Base-by-base conservation (phyloP, 2,797 vertebrate species). In the Telmatherina bonti region DNA sequence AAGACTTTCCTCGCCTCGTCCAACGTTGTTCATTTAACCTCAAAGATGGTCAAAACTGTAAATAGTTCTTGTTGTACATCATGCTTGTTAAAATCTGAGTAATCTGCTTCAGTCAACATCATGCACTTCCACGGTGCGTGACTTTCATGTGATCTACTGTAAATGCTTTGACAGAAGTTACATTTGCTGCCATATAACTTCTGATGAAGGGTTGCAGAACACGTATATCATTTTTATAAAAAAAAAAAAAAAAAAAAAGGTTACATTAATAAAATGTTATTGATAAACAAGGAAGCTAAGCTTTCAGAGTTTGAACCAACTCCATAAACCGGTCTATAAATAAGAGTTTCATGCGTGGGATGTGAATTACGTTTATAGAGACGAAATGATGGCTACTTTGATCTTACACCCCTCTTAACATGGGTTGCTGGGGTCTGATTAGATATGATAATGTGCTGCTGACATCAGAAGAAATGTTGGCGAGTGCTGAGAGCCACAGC, bases 211-310 rank as follows among this genome's bases (percentile, higher is more conserved):
- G 83, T 87, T 81, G 76, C 85, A 73, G 79, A 90, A 91, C 81
- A 85, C 79, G 74, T 88, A 83, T 91, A 91, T 92, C 93, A 91
- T 90, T 85, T 67, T 92, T n/a, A n/a, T n/a, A n/a, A n/a, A n/a
- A n/a, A n/a, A n/a, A n/a, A n/a, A n/a, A n/a, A n/a, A n/a, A n/a
- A n/a, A 33, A 91, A 89, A 79, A 93, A 93, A 79, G 85, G 93
- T 92, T 87, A 92, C 91, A 88, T 93, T 89, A 90, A 94, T 95
- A 94, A 94, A 94, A 92, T 88, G 85, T 85, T 91, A 92, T 92
- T 66, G 81, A 90, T 91, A 89, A 90, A 89, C 74, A 71, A 90
- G 86, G 82, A 49, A n/a, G 73, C 16, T 38, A 74, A 77, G 81
- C 88, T 88, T 86, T 90, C 82, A 74, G 76, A 83, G 62, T 89